Evolutionary conservation across 2,797 vertebrate genomes (phyloP), one percentile per base, ranked within the genome.

Genomic region (Lagocephalus sceleratus): DNA sequence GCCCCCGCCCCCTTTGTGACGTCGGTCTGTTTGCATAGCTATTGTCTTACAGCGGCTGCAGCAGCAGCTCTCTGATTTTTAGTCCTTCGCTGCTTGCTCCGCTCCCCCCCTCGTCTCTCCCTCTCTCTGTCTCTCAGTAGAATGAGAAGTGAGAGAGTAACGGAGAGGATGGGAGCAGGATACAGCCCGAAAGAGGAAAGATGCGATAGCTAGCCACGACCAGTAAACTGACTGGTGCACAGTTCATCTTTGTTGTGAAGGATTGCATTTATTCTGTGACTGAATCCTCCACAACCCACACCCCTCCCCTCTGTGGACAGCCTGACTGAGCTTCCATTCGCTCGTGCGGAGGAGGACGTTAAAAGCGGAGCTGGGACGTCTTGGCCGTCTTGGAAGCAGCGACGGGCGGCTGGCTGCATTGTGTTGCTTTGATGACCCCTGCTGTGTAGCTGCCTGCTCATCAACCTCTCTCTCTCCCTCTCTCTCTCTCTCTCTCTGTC

Each of bases 391-490:
- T 90, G 86, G 83, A 91, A 91, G 91, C 87, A 71, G 88, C 86
- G 86, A 85, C 79, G 62, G 79, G 81, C 65, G 84, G 75, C 84
- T 73, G 92, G 89, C 92, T 92, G 91, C 93, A 92, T 95, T 95
- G 94, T 95, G 93, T 86, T 93, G 92, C 89, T 91, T 94, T 90
- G 92, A 93, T 95, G 95, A 95, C 92, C 92, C 93, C 93, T 85
- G 91, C 94, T 92, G 94, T 90, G 91, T 96, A 93, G 92, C 91
- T 83, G 86, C 87, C 90, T 94, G 93, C 92, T 94, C 94, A 90
- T 87, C 90, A 70, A 86, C 87, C 87, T 81, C 82, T 76, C 32
- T 35, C 32, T 71, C 81, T 77, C 81, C 60, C 76, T 38, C 32
- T 50, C 76, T 70, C 81, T 76, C 61, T 79, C 77, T 79, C 76